Conservation (phyloP, 2,113 vertebrate genomes). For the Lates calcarifer region DNA sequence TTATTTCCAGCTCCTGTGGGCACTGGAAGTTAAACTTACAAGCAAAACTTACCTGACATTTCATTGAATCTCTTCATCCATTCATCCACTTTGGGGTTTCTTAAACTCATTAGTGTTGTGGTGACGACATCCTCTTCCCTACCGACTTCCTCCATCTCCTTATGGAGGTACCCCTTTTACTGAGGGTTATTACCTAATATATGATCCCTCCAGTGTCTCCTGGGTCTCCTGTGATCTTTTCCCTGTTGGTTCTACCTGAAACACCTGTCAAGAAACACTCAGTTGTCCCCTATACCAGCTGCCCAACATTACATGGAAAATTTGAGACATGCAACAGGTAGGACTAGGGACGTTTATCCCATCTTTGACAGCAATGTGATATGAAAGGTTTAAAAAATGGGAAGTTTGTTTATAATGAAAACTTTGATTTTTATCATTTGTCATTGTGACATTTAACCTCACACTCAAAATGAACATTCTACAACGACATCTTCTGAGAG, state of each 20-base stretch:
- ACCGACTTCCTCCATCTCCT: neutral
- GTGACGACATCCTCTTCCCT: neutral
- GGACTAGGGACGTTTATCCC: too few species aligned
- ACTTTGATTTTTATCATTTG: neutral
- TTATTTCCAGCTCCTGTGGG: too few species aligned
- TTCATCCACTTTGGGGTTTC: too few species aligned
- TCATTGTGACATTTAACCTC: slow-evolving; percentile 7
- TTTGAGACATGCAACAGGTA: too few species aligned
- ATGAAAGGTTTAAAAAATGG: neutral
- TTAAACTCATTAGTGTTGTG: too few species aligned
- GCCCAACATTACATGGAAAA: too few species aligned
- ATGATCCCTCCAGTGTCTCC: neutral
- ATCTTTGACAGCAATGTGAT: too few species aligned
- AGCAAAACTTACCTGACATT: too few species aligned
- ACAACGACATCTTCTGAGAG: slow-evolving; percentile 28
- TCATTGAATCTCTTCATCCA: too few species aligned
- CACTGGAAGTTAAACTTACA: too few species aligned
- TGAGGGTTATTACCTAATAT: neutral
- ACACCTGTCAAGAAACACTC: slow-evolving; percentile 16
- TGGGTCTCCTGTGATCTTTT: neutral
- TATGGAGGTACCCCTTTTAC: too few species aligned
- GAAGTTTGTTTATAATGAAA: neutral
- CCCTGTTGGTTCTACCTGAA: neutral
- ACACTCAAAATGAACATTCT: too few species aligned
- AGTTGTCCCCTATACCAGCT: neutral